Percentiles rank a stretch among this genome's conserved stretches.
Evolutionary conservation across 2,888 invertebrate genomes (phyloP).

Genomic region (Macaria notata): DNA sequence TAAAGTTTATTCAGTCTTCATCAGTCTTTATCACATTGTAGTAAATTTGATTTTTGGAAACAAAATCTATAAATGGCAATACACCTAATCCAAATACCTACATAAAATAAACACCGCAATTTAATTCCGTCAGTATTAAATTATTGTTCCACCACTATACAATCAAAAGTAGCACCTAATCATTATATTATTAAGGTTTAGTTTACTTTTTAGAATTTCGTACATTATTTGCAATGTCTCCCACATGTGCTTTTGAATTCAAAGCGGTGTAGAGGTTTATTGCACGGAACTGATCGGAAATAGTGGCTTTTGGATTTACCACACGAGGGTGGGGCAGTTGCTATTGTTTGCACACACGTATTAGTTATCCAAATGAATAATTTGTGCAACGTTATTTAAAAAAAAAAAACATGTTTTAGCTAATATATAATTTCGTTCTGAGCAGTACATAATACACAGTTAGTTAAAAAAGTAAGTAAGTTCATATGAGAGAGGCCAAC

Average conservation of each 20-base stretch:
- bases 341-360: slow-evolving; percentile 6
- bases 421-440: no score
- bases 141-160: slow-evolving; percentile 5
- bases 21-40: no score
- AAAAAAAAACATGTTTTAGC: no score
- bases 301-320: slow-evolving; percentile 36
- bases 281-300: slow-evolving; percentile 60
- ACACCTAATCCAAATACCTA: no score
- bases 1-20: no score
- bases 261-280: slow-evolving; percentile 55
- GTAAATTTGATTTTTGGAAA: no score
- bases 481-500: no score
- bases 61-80: no score
- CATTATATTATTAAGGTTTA: slow-evolving; percentile 9
- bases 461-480: no score
- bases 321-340: slow-evolving; percentile 14
- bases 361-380: background rate
- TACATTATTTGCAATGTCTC: slow-evolving; percentile 35
- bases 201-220: slow-evolving; percentile 10
- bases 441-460: no score
- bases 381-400: no score
- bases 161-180: background rate
- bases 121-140: slow-evolving; percentile 11
- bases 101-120: slow-evolving; percentile 9
- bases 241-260: slow-evolving; percentile 54